phyloP scores from a whole-genome alignment of 2,113 vertebrate genomes.

The Gymnarchus niloticus region DNA sequence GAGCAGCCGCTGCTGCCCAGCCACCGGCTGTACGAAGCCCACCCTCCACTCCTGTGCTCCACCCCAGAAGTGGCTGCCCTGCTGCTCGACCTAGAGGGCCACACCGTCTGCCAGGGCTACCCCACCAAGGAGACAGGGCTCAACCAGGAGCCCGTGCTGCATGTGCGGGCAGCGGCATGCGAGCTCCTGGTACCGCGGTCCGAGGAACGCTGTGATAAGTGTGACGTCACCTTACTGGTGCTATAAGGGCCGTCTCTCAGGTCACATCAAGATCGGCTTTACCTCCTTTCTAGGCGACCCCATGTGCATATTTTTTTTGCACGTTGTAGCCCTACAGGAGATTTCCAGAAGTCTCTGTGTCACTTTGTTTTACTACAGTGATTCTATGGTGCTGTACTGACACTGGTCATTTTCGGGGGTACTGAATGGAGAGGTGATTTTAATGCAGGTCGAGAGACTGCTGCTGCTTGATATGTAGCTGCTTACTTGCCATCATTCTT shows the following conservation, averaged over 20 bases:
- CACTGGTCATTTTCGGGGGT: background rate
- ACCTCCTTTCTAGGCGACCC: background rate
- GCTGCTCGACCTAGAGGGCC: slow-evolving; percentile 41
- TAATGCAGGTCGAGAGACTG: background rate
- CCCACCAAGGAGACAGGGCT: slow-evolving; percentile 14
- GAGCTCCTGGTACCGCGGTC: slow-evolving; percentile 41
- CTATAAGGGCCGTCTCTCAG: slow-evolving; percentile 17
- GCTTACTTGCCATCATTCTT: background rate
- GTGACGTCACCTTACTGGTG: slow-evolving; percentile 22
- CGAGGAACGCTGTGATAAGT: slow-evolving; percentile 42
- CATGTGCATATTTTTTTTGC: background rate
- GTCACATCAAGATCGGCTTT: background rate
- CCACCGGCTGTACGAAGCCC: slow-evolving; percentile 40
- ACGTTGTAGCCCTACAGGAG: slow-evolving; percentile 4
- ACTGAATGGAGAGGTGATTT: background rate
- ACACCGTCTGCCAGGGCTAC: slow-evolving; percentile 45
- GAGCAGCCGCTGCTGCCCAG: slow-evolving; percentile 44
- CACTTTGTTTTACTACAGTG: background rate
- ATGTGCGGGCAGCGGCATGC: slow-evolving; percentile 37
- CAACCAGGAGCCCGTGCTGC: slow-evolving; percentile 29
- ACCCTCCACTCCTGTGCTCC: slow-evolving; percentile 31
- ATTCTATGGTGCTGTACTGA: slow-evolving; percentile 1
- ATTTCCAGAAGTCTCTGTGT: background rate
- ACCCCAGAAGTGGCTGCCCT: slow-evolving; percentile 33
- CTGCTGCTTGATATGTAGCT: slow-evolving; percentile 14